These are phyloP conservation scores for Drosophila tanythrix DNA, from an alignment of 2,888 invertebrate genomes.

Conservation along the genomic window DNA sequence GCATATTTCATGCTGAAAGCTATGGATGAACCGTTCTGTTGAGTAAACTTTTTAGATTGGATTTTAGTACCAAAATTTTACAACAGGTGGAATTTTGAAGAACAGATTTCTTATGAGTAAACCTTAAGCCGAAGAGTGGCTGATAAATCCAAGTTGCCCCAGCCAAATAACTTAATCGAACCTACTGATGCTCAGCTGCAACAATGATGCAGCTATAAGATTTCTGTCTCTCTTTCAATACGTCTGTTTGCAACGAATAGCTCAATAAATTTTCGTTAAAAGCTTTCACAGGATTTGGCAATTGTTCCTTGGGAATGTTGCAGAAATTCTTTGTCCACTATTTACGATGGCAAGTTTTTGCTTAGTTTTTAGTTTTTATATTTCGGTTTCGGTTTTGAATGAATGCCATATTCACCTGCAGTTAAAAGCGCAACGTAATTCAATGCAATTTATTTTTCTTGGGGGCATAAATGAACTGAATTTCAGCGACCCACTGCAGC, in stretches of 20 bases:
- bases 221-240: background rate
- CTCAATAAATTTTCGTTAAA: slow-evolving; percentile 1
- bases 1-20: background rate
- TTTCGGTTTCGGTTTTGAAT: slow-evolving; percentile 15
- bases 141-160: background rate
- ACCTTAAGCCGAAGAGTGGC: background rate
- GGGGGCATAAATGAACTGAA: slow-evolving; percentile 9
- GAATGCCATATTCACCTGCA: slow-evolving; percentile 42
- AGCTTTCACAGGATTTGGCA: slow-evolving; percentile 12
- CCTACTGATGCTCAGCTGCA: background rate
- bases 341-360: slow-evolving; percentile 39
- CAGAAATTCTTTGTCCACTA: slow-evolving; percentile 14
- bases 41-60: no score
- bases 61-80: background rate
- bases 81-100: background rate
- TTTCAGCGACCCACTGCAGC: slow-evolving; percentile 43
- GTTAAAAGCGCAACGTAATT: slow-evolving; percentile 64
- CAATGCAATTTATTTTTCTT: slow-evolving; percentile 53
- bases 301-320: background rate
- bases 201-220: background rate
- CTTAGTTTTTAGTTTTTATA: slow-evolving; percentile 27
- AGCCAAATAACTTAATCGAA: background rate
- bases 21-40: background rate
- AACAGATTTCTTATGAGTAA: background rate
- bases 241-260: background rate